Conservation (phyloP, 2,888 invertebrate genomes). For the Lampropteryx suffumata region DNA sequence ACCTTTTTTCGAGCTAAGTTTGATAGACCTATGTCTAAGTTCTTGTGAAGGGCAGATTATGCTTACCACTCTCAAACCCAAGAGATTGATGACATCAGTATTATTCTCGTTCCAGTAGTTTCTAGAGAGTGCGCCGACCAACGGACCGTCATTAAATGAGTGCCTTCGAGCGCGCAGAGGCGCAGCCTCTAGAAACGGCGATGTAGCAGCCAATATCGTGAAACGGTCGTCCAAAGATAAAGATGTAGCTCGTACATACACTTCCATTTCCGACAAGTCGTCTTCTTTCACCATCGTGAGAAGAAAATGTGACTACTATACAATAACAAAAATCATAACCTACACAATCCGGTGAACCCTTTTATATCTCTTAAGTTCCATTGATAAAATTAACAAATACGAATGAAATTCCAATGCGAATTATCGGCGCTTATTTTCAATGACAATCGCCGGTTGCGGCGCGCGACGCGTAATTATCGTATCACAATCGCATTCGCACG, state of each 20-base stretch:
- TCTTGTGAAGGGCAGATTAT: too few species aligned
- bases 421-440: too few species aligned
- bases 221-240: conserved; percentile 64
- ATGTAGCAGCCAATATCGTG: conserved; percentile 45
- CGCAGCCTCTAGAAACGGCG: conserved; percentile 21
- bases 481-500: too few species aligned
- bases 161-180: conserved; percentile 8
- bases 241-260: conserved; percentile 68
- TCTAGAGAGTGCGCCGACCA: conserved; percentile 29
- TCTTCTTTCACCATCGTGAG: conserved; percentile 42
- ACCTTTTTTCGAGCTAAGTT: too few species aligned
- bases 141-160: conserved; percentile 16
- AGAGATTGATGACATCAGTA: conserved; percentile 55
- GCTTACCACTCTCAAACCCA: conserved; percentile 54
- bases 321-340: conserved; percentile 5
- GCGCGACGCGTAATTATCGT: too few species aligned
- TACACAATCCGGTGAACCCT: not conserved
- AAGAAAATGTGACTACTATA: conserved; percentile 9
- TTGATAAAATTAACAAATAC: not conserved
- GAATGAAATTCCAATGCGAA: too few species aligned
- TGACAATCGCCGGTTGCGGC: too few species aligned
- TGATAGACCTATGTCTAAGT: too few species aligned
- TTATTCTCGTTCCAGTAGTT: conserved; percentile 43
- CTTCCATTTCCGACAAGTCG: conserved; percentile 57
- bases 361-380: not conserved